These are phyloP conservation scores for Eptatretus atami DNA, from an alignment of 2,797 vertebrate genomes.

Conservation along the genomic window DNA sequence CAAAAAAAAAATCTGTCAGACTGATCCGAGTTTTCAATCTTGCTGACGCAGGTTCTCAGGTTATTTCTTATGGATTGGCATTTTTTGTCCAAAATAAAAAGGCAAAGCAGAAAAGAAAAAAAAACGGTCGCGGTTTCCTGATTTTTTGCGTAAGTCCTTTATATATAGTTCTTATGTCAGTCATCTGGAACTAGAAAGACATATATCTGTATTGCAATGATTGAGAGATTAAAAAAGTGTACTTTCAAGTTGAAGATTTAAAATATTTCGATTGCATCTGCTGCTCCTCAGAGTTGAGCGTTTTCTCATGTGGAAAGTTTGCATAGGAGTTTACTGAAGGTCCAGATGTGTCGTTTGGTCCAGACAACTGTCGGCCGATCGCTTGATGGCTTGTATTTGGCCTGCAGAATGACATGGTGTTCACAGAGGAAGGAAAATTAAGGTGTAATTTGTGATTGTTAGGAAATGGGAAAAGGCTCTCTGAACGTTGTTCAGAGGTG, in stretches of 20 bases:
- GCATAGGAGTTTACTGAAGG: constrained; percentile 97
- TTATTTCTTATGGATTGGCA: no score
- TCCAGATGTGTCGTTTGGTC: constrained; percentile 86
- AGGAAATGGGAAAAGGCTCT: constrained; percentile 13
- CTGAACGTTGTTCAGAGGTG: no score
- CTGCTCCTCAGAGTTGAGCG: constrained; percentile 77
- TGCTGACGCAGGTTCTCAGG: no score
- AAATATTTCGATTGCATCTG: constrained; percentile 96
- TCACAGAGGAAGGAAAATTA: constrained; percentile 87
- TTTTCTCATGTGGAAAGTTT: constrained; percentile 87
- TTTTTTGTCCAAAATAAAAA: no score
- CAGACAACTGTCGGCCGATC: constrained; percentile 76
- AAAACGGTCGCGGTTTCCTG: constrained; percentile 68
- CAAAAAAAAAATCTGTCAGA: no score
- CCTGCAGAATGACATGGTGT: constrained; percentile 82
- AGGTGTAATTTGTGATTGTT: constrained; percentile 78
- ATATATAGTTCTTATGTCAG: no score
- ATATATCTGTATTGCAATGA: no score
- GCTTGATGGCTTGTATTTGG: constrained; percentile 78
- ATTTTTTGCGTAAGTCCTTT: constrained; percentile 92
- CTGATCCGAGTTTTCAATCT: no score
- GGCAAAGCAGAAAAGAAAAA: no score
- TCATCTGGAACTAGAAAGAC: no score
- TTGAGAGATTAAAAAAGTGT: no score
- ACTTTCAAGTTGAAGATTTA: no score